Conservation (phyloP, 2,888 invertebrate genomes). For the Erebia epiphron region DNA sequence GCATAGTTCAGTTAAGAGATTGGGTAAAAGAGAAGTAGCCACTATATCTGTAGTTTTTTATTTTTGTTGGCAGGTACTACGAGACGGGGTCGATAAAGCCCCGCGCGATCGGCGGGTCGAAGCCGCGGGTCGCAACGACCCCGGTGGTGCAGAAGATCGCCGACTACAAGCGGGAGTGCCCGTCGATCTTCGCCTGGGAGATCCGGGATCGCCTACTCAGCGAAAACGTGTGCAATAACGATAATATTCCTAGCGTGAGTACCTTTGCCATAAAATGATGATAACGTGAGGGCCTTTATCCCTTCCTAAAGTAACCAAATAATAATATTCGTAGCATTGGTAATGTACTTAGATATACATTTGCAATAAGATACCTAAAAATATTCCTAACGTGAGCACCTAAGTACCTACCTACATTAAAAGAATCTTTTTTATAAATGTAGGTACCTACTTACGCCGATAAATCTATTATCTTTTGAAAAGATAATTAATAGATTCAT, state of each 20-base stretch:
- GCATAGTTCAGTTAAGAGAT: too few relatives aligned
- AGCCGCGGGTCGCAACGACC: conserved; percentile 96
- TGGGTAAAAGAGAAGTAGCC: neutral
- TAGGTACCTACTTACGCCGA: too few relatives aligned
- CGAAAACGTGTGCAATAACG: conserved; percentile 98
- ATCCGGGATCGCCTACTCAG: conserved; percentile 96
- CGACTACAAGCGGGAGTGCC: conserved; percentile 98
- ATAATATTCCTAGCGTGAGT: conserved; percentile 99
- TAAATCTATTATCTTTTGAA: too few relatives aligned
- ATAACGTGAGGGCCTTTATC: too few relatives aligned
- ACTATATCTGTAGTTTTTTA: conserved; percentile 31
- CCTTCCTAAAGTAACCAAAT: too few relatives aligned
- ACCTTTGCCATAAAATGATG: conserved; percentile 40
- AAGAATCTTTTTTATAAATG: too few relatives aligned
- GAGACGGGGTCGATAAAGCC: conserved; percentile 99
- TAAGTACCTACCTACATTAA: too few relatives aligned
- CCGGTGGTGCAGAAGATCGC: conserved; percentile 97
- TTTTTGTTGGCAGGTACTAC: conserved; percentile 91
- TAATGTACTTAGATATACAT: too few relatives aligned
- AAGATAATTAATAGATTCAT: too few relatives aligned
- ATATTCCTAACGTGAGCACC: too few relatives aligned
- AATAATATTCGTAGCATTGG: too few relatives aligned
- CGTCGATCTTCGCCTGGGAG: conserved; percentile 99
- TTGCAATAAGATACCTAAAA: too few relatives aligned
- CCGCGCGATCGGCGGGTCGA: conserved; percentile 97